phyloP scores from a whole-genome alignment of 1,140 invertebrate genomes.

The Bombus fervidus region DNA sequence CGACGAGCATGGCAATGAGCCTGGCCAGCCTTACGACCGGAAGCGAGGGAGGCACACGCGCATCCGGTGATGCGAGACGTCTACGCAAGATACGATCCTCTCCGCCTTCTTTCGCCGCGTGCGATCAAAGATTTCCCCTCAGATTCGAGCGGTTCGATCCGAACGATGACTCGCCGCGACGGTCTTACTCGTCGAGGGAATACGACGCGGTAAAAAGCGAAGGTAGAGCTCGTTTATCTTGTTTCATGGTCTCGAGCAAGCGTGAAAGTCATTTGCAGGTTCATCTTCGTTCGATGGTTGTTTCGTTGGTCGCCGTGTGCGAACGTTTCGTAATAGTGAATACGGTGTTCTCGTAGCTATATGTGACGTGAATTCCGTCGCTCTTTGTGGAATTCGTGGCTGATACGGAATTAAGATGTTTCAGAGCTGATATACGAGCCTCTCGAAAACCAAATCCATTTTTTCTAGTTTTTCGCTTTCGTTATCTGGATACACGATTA shows the following conservation, averaged over 20 bases:
- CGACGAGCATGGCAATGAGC: constrained; percentile 70
- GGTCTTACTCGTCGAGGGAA: background rate
- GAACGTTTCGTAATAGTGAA: constrained; percentile 1
- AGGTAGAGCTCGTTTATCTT: constrained; percentile 28
- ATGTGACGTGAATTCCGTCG: background rate
- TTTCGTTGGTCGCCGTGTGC: background rate
- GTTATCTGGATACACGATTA: background rate
- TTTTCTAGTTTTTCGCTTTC: background rate
- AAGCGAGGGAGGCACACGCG: constrained; percentile 72
- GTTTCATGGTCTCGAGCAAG: constrained; percentile 30
- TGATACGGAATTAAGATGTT: background rate
- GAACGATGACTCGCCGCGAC: constrained; percentile 27
- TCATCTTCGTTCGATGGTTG: constrained; percentile 18
- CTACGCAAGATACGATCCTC: constrained; percentile 58
- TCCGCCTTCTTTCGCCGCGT: constrained; percentile 51
- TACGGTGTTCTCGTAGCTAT: background rate
- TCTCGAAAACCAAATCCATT: background rate
- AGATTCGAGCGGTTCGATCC: constrained; percentile 7
- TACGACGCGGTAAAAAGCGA: background rate
- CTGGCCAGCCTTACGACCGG: constrained; percentile 63
- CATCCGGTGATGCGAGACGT: constrained; percentile 73
- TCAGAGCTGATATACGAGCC: background rate
- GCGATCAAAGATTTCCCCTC: constrained; percentile 20
- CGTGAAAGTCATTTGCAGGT: constrained; percentile 43
- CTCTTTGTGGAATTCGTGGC: background rate